Conservation (phyloP, 1,140 invertebrate genomes). For the Oreohelix idahoensis region DNA sequence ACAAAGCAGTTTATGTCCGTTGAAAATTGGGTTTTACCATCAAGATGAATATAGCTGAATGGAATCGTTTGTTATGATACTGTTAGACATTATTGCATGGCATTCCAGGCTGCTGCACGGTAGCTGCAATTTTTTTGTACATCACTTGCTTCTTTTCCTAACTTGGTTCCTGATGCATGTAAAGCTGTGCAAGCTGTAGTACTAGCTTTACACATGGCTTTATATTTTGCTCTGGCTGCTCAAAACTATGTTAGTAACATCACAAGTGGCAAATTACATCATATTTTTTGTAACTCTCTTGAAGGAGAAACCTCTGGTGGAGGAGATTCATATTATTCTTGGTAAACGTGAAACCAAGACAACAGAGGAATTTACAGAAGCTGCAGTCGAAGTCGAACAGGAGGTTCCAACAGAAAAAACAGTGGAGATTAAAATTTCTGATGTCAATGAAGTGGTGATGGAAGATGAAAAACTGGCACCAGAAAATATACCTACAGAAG, state of each 20-base stretch:
- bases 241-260: background rate
- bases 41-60: too few relatives aligned
- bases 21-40: too few relatives aligned
- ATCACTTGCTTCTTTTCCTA: too few relatives aligned
- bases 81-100: too few relatives aligned
- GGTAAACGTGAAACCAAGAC: constrained; percentile 11
- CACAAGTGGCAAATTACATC: background rate
- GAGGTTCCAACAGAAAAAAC: background rate
- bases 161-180: background rate
- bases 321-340: constrained; percentile 16
- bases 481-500: constrained; percentile 27
- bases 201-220: background rate
- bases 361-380: background rate
- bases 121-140: too few relatives aligned
- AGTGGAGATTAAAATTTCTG: background rate
- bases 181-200: background rate
- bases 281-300: constrained; percentile 8
- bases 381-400: background rate
- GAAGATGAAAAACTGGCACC: constrained; percentile 9
- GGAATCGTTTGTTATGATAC: too few relatives aligned
- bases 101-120: too few relatives aligned
- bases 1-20: too few relatives aligned
- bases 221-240: background rate
- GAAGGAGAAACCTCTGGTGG: background rate
- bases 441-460: background rate